phyloP scores from a whole-genome alignment of 1,140 invertebrate species.

The Sminthurides bifidus region DNA sequence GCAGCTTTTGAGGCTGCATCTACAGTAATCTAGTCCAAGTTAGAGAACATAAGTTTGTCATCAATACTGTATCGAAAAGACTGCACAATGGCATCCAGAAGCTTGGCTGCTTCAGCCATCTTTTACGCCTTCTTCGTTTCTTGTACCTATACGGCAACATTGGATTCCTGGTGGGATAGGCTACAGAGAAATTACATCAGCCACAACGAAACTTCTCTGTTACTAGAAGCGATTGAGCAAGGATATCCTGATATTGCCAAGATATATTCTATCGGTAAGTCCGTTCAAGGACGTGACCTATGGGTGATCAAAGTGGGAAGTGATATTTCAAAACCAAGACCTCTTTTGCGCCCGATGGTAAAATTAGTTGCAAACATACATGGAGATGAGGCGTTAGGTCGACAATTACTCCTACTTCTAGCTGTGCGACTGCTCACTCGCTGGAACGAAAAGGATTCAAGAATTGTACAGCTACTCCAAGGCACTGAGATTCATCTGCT shows the following conservation, averaged over 20 bases:
- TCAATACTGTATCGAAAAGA: too few species aligned
- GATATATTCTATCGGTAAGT: constrained; percentile 64
- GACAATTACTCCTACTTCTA: constrained; percentile 73
- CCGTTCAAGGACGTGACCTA: constrained; percentile 58
- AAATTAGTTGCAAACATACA: constrained; percentile 98
- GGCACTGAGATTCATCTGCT: constrained; percentile 77
- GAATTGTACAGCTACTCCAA: constrained; percentile 59
- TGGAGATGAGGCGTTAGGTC: constrained; percentile 86
- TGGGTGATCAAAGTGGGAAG: constrained; percentile 66
- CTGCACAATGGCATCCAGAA: too few species aligned
- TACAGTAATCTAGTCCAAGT: too few species aligned
- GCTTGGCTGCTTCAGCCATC: too few species aligned
- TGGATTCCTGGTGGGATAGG: background rate
- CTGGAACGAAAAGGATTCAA: constrained; percentile 29
- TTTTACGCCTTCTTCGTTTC: too few species aligned
- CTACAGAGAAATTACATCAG: constrained; percentile 43
- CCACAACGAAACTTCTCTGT: constrained; percentile 51
- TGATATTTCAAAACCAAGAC: constrained; percentile 47
- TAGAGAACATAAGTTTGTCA: too few species aligned
- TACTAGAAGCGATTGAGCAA: constrained; percentile 46
- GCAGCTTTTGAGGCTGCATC: too few species aligned
- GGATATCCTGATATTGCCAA: constrained; percentile 56
- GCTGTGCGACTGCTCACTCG: constrained; percentile 61
- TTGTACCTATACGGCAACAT: background rate
- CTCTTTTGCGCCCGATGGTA: constrained; percentile 65